phyloP scores from a whole-genome alignment of 2,113 vertebrate genomes.

The Sylvia atricapilla region DNA sequence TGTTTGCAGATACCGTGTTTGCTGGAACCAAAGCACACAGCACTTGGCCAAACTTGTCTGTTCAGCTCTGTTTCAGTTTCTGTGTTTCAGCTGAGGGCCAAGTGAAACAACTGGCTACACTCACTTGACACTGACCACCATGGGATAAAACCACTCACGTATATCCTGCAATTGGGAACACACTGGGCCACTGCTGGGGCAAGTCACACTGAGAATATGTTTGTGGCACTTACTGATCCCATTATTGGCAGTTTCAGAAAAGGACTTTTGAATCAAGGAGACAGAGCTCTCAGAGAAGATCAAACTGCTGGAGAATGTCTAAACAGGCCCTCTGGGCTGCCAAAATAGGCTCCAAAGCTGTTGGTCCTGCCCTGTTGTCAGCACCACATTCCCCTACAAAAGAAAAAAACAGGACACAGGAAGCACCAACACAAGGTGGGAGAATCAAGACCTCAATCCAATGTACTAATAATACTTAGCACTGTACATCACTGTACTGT shows the following conservation, averaged over 20 bases:
- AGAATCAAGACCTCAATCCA: conserved; percentile 54
- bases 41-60: not conserved
- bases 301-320: not conserved
- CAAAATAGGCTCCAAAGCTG: not conserved
- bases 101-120: not conserved
- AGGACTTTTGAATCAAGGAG: not conserved
- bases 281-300: not conserved
- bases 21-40: not conserved
- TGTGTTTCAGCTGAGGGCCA: not conserved
- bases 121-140: not conserved
- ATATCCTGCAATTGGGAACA: not conserved
- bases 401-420: conserved; percentile 27
- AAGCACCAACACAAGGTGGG: conserved; percentile 23
- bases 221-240: not conserved
- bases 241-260: not conserved
- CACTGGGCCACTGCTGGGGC: not conserved
- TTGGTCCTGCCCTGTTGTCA: not conserved
- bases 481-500: conserved; percentile 58
- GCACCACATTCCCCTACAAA: not conserved
- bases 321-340: not conserved
- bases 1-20: not conserved
- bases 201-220: not conserved
- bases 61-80: not conserved
- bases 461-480: conserved; percentile 54
- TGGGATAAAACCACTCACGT: not conserved